Evolutionary conservation across 2,888 invertebrate genomes (phyloP).

Genomic region (Limnephilus rhombicus): DNA sequence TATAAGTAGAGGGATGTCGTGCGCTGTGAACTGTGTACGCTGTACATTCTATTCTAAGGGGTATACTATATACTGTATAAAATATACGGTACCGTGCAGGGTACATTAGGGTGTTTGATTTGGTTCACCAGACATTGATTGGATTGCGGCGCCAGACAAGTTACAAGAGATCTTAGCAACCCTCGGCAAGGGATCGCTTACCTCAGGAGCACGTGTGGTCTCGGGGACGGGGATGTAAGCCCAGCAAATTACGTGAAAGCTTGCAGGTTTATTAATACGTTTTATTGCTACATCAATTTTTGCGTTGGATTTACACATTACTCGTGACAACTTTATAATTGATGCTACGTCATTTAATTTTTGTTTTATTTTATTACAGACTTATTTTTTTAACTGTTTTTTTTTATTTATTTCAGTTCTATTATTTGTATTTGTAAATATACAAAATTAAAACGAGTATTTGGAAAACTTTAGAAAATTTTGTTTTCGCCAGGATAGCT

Average conservation of each 20-base stretch:
- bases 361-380: background rate
- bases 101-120: conserved; percentile 59
- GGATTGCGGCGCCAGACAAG: conserved; percentile 63
- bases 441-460: too few relatives aligned
- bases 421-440: background rate
- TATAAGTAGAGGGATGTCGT: conserved; percentile 40
- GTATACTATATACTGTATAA: background rate
- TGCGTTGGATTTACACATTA: background rate
- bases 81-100: conserved; percentile 56
- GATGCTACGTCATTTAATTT: background rate
- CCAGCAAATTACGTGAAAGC: background rate
- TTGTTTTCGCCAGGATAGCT: too few relatives aligned
- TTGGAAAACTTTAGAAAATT: too few relatives aligned
- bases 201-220: background rate
- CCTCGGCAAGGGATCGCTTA: conserved; percentile 28
- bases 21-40: background rate
- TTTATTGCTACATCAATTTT: background rate
- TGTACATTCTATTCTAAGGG: background rate
- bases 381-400: too few relatives aligned
- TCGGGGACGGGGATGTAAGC: background rate
- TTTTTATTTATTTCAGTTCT: background rate
- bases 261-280: background rate
- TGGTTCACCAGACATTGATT: conserved; percentile 66
- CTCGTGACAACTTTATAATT: background rate
- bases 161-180: conserved; percentile 22